Conservation (phyloP, 2,113 vertebrate species). For the Clarias macrocephalus region DNA sequence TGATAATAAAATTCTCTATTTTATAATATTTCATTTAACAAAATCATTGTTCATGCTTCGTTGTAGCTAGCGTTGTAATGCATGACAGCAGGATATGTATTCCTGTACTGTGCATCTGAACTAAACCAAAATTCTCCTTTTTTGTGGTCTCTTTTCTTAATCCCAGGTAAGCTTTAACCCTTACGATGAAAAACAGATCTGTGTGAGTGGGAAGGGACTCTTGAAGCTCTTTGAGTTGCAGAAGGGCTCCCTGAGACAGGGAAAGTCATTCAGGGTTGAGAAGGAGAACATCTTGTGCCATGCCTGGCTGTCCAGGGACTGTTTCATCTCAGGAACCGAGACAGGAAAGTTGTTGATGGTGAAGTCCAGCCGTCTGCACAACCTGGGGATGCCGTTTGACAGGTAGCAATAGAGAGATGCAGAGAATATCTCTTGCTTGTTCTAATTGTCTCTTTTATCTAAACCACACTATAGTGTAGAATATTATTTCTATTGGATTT, state of each 20-base stretch:
- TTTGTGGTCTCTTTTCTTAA: not conserved
- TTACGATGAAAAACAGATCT: conserved; percentile 82
- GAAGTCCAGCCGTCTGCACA: conserved; percentile 77
- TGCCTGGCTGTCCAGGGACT: conserved; percentile 80
- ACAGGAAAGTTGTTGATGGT: conserved; percentile 81
- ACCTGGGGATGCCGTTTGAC: not conserved
- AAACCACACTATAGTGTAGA: not conserved
- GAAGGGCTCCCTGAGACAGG: conserved; percentile 82
- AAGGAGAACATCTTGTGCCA: conserved; percentile 83
- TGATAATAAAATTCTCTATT: no score
- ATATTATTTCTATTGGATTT: not conserved
- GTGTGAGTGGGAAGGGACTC: conserved; percentile 81
- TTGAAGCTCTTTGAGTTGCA: conserved; percentile 84
- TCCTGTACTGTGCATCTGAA: not conserved
- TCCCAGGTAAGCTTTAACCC: conserved; percentile 89
- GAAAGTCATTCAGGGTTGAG: conserved; percentile 78
- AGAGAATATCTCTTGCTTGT: not conserved
- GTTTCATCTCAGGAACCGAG: conserved; percentile 83
- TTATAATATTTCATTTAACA: no score
- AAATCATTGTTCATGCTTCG: no score
- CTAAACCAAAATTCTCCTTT: not conserved
- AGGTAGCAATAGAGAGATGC: not conserved
- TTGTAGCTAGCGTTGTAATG: no score
- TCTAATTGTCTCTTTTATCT: not conserved
- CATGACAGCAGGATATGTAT: no score